Evolutionary conservation across 2,888 invertebrate genomes (phyloP), one percentile per base, ranked within the genome.

Genomic region (Cheilosia urbana): DNA sequence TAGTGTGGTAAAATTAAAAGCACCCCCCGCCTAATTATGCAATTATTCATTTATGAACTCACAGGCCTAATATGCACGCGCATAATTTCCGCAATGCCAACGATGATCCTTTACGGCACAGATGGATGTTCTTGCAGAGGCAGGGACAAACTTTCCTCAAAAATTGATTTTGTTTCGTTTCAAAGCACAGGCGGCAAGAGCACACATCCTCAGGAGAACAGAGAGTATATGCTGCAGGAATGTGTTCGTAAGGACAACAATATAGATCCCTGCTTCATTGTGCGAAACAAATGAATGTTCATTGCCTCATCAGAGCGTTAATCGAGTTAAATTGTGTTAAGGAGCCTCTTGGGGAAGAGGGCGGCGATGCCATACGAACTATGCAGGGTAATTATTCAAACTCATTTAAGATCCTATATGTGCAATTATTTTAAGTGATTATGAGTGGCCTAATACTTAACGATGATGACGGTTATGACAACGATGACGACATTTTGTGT

Each of bases 151-250:
- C 27, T 78, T 83, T 83, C 49, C 72, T 72, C 47, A 40, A 66
- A 83, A 78, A 83, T 83, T 78, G 72, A 83, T 83, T 78, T 49
- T 62, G 65, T 83, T 72, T 73, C 72, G 72, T 62, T 71, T 45
- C 57, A 49, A 60, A 60, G 34, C 53, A 51, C 42, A 49, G 40
- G 51, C 51, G 30, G 3, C 15, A 47, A 45, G 19, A n/a, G 37
- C 55, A 72, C 30, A 53, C 65, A 65, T 47, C 63, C 45, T 17
- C 21, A 40, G 30, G 51, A 73, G 7, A 42, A 65, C 21, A 34
- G 15, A 58, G 42, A n/a, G 51, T 15, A 30, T 21, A 13, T 49
- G 45, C 37, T 53, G 13, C 21, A 2, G 13, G 21, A 49, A 40
- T 37, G 40, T 75, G 57, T 37, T 57, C 51, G 40, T n/a, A 55